Evolutionary conservation across 2,113 vertebrate genomes (phyloP), one percentile per base, ranked within the genome.

Genomic region (Caranx melampygus): DNA sequence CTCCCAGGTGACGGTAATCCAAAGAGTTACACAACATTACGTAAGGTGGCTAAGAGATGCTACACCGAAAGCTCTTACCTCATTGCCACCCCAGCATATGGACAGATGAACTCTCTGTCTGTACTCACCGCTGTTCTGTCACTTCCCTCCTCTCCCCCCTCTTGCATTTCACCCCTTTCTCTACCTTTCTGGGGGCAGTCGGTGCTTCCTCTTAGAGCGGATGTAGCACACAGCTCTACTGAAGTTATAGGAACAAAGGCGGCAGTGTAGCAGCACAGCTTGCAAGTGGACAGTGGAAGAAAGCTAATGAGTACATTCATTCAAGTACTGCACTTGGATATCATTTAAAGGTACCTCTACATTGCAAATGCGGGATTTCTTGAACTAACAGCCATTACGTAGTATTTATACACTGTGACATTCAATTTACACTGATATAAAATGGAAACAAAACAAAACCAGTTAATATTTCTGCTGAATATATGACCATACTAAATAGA

Each of bases 1-100:
- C 80, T 71, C 45, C 44, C 72, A 72, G 77, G 65, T 20, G 49
- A 66, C 11, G 0, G 62, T 86, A 80, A 88, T 90, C 75, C 75
- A 78, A 57, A 72, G 33, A 74, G 71, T 57, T 63, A 58, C 67
- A 77, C 83, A 83, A 74, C 59, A 61, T 83, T 86, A 89, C 69
- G 33, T 84, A 86, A 90, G 71, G 72, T 63, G 20, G 45, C 63
- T 67, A 33, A 84, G 57, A 84, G 71, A 70, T 44, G 54, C 58
- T 45, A 9, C 65, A 51, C 26, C 47, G 47, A 47, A 65, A 42
- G 80, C 65, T 72, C 75, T 78, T 35, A 69, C 67, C 66, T 77
- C 15, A 37, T 47, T n/a, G 47, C 55, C 63, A 42, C 49, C 2
- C 2, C 59, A 74, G 60, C 72, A 45, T 65, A 35, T 35, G 51